Percentiles rank a stretch among this genome's conserved stretches.
phyloP scores from a whole-genome alignment of 1,140 invertebrate species.

The Calycopis cecrops region DNA sequence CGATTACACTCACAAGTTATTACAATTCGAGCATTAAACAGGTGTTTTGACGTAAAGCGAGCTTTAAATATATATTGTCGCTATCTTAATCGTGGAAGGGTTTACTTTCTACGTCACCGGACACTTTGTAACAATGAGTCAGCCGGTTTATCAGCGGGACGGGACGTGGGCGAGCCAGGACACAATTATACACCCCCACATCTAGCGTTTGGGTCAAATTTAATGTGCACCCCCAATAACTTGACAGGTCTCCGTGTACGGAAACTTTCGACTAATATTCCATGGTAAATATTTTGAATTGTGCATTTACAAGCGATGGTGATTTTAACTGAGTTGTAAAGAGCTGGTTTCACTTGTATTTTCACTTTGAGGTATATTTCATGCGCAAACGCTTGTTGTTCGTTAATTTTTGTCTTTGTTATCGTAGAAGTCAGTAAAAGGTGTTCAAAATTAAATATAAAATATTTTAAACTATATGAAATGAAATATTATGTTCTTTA shows the following conservation, averaged over 20 bases:
- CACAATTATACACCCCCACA: constrained; percentile 34
- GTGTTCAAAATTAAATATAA: no score
- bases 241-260: constrained; percentile 18
- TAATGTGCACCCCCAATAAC: constrained; percentile 2
- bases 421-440: no score
- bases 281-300: not conserved
- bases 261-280: constrained; percentile 7
- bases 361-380: no score
- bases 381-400: no score
- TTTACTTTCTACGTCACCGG: constrained; percentile 28
- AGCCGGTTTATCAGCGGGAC: constrained; percentile 27
- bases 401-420: no score
- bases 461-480: no score
- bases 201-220: constrained; percentile 1
- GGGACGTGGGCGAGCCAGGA: constrained; percentile 33
- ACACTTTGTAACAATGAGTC: constrained; percentile 27
- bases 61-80: not conserved
- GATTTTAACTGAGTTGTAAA: no score
- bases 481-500: no score
- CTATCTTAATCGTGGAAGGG: constrained; percentile 21
- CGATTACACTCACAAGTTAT: constrained; percentile 4
- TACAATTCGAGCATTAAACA: not conserved
- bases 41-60: constrained; percentile 9
- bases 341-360: no score
- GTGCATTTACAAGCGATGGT: no score